phyloP scores from a whole-genome alignment of 2,797 vertebrate genomes.

The Falco novaeseelandiae region DNA sequence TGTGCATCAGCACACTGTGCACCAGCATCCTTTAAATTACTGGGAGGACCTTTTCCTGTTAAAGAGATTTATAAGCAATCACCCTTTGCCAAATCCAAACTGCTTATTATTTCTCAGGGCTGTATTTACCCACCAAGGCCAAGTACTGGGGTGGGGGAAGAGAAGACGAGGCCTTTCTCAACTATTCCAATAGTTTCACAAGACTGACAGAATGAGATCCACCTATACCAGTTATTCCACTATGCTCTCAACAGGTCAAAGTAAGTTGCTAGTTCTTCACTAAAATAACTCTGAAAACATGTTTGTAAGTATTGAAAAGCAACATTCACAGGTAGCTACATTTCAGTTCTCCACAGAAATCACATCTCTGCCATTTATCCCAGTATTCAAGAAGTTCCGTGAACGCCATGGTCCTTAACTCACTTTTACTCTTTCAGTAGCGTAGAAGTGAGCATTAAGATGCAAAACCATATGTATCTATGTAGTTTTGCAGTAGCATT shows the following conservation, averaged over 20 bases:
- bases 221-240: constrained; percentile 37
- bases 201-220: background rate
- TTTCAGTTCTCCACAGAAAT: background rate
- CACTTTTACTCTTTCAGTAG: background rate
- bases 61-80: background rate
- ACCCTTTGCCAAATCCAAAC: background rate
- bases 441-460: background rate
- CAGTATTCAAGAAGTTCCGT: background rate
- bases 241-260: background rate
- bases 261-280: background rate
- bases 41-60: background rate
- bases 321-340: background rate
- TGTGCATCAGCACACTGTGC: background rate
- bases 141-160: background rate
- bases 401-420: background rate
- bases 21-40: background rate
- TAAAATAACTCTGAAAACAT: background rate
- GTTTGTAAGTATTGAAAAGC: background rate
- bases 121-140: background rate
- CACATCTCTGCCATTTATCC: background rate
- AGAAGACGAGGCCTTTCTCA: background rate
- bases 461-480: background rate
- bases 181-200: constrained; percentile 4
- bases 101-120: background rate
- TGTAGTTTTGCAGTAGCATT: background rate